Evolutionary conservation across 2,888 invertebrate species (phyloP).

Genomic region (Hipparchia sbordonii): DNA sequence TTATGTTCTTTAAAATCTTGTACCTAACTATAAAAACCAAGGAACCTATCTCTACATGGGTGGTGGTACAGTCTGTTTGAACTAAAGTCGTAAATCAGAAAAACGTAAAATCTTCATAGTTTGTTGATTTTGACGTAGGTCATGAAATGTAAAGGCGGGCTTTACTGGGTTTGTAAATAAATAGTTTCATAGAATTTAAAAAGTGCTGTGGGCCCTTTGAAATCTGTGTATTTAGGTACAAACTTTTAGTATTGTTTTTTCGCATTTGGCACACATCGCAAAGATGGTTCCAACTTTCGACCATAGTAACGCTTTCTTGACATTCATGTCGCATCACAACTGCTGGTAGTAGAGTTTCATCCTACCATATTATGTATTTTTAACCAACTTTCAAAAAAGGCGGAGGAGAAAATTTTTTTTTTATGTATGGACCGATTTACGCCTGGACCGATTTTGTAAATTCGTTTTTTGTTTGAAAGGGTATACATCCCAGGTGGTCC

Average conservation of each 20-base stretch:
- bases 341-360: no score
- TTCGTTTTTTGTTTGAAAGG: no score
- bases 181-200: conserved; percentile 3
- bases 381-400: no score
- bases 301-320: no score
- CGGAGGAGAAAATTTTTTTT: no score
- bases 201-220: neutral
- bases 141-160: conserved; percentile 6
- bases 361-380: no score
- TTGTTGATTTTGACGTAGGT: conserved; percentile 25
- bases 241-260: neutral
- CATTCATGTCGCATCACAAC: no score
- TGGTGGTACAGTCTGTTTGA: conserved; percentile 16
- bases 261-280: neutral
- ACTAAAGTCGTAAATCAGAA: conserved; percentile 24
- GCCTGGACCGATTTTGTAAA: no score
- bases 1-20: neutral
- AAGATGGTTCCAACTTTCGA: no score
- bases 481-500: no score
- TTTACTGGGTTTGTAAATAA: conserved; percentile 9
- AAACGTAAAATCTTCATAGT: conserved; percentile 21
- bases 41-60: conserved; percentile 16
- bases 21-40: conserved; percentile 1
- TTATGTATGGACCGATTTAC: no score
- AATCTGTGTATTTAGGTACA: neutral